Percentiles rank a stretch among this genome's conserved stretches.
Conservation (phyloP, 2,888 invertebrate species). For the Alviniconcha strummeri region DNA sequence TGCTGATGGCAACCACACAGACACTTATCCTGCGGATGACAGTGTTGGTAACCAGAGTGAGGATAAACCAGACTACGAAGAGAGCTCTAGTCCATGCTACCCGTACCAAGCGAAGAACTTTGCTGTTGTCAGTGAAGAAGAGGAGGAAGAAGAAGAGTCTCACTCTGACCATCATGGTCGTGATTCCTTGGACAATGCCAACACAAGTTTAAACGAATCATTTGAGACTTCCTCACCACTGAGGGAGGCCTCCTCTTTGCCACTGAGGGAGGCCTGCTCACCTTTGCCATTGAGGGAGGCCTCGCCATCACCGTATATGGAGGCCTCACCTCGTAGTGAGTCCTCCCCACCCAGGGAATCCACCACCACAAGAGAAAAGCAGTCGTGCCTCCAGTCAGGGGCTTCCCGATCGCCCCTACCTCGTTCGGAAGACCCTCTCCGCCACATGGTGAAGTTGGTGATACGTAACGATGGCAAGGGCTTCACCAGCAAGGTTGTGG, state of each 20-base stretch:
- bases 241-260: too few relatives aligned
- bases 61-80: too few relatives aligned
- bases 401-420: constrained; percentile 14
- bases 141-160: neutral
- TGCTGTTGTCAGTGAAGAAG: neutral
- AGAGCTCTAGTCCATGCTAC: too few relatives aligned
- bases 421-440: neutral
- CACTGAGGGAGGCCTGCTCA: neutral
- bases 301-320: neutral
- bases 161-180: too few relatives aligned
- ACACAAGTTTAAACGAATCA: constrained; percentile 25
- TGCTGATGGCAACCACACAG: too few relatives aligned
- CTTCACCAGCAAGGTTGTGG: constrained; percentile 49
- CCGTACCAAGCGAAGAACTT: too few relatives aligned
- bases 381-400: constrained; percentile 6
- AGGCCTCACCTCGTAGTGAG: too few relatives aligned
- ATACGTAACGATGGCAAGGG: constrained; percentile 57
- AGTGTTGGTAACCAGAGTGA: too few relatives aligned
- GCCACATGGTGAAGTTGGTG: constrained; percentile 49
- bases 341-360: constrained; percentile 2
- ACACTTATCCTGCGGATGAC: too few relatives aligned
- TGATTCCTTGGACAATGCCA: neutral
- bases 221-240: neutral
- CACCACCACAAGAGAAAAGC: too few relatives aligned
- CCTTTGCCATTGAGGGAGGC: neutral